Base-by-base conservation (phyloP, 1,140 invertebrate species). In the Drosophila pseudoobscura region DNA sequence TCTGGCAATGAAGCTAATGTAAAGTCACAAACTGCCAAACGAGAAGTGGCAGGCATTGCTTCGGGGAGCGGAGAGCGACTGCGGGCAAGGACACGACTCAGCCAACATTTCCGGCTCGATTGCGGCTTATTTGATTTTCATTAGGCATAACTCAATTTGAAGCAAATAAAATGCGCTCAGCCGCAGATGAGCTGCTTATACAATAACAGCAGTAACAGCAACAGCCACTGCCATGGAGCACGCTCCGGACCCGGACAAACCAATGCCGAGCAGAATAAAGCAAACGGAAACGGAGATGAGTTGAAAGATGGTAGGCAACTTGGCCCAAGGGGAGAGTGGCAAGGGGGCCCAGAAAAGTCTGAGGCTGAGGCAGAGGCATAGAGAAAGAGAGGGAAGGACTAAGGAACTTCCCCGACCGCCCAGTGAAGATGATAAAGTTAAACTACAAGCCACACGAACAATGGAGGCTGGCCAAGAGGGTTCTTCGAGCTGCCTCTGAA, bases 91-190 rank as follows among this genome's bases (percentile, higher is more conserved):
- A 53, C 54, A 76, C 29, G 65, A 64, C 68, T 59, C 56, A 24
- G 55, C 50, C 71, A 75, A 66, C 83, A 74, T 76, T 88, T 88
- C 83, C 83, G 83, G 75, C 83, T 88, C 84, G 83, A 88, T 88
- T 88, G 83, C 57, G 83, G 84, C 83, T 88, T 88, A 88, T 88
- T 88, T 88, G 83, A 88, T 88, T 88, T 88, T 88, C 83, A 88
- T 88, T 88, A 88, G 83, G 83, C 84, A 88, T 88, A 88, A 88
- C 83, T 88, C 83, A 88, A 88, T 88, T 88, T 79, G 84, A 88
- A 83, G 87, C 83, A 88, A 88, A 88, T 88, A 88, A 88, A 88
- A 88, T 78, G 71, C 64, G 78, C 83, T 88, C 83, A 88, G 83
- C 79, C 83, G 78, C 78, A 88, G 83, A 88, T 89, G 83, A 88